Base-by-base conservation (phyloP, 2,888 invertebrate genomes). In the Eumacrocentrus americanus region DNA sequence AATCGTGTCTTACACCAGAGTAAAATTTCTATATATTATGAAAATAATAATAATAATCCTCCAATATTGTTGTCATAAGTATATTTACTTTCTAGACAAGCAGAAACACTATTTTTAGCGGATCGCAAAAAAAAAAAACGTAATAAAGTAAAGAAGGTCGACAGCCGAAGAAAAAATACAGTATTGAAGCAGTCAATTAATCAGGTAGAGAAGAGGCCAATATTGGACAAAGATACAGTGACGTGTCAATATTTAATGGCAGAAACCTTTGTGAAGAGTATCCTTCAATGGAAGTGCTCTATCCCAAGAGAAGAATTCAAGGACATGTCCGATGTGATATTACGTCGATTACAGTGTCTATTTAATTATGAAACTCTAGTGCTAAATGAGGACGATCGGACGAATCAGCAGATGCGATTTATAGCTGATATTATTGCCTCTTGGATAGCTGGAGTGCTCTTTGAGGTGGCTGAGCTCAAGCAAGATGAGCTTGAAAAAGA, bases 1-100 rank as follows among this genome's bases (percentile, higher is more conserved):
- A 72, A 60, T 67, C 75, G 0, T 75, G 74, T 14, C 58, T 79
- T 20, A 72, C 77, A 2, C 77, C 79, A 2, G 79, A 79, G 80
- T 79, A 78, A 74, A 20, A 11, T 37, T 47, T 55, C 5, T 20
- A 52, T 12, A 18, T 0, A 20, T 20, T 20, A 18, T 18, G 11
- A 51, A 40, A 44, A 18, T 2, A 16, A 34, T 34, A 16, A 37
- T 23, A 14, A 47, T 34, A 42, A 48, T 14, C 20, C 37, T 29
- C 12, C 11, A 3, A 16, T 9, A 40, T 34, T 46, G 14, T 34
- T 50, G 9, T 12, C 38, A 12, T 42, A 16, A 6, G 1, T 12
- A 9, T 44, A 38, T 40, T 25, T 29, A 29, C 16, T 11, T 51
- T 44, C n/a, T 59, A 80, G 79, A 34, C 77, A 80, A 69, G 75